Conservation (phyloP, 2,888 invertebrate genomes). For the Eupithecia insigniata region DNA sequence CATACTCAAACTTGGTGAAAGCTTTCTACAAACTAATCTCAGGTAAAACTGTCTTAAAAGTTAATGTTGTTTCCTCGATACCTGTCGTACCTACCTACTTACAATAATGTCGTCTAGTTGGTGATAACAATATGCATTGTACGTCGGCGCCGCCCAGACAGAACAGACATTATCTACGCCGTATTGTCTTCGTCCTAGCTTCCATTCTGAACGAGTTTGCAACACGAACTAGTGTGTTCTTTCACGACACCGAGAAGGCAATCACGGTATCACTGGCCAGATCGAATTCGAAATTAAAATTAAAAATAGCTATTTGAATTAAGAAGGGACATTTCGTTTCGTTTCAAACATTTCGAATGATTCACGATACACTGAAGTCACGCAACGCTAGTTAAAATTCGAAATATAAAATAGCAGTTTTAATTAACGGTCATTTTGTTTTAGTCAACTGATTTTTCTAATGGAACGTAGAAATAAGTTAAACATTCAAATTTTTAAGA, state of each 20-base stretch:
- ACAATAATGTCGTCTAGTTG: slow-evolving; percentile 16
- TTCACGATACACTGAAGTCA: neutral
- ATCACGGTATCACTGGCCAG: slow-evolving; percentile 4
- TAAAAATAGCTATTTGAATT: neutral
- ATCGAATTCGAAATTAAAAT: neutral
- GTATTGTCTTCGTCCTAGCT: slow-evolving; percentile 8
- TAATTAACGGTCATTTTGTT: neutral
- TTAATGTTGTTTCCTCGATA: neutral
- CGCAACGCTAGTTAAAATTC: neutral
- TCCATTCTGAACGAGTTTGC: slow-evolving; percentile 5
- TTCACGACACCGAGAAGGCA: neutral
- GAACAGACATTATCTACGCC: slow-evolving; percentile 24
- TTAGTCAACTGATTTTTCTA: neutral
- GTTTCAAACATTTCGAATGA: neutral
- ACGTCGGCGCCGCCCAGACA: slow-evolving; percentile 19
- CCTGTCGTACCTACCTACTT: neutral
- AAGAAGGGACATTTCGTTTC: neutral
- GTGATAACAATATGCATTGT: slow-evolving; percentile 31
- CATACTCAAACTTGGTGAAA: too few species aligned
- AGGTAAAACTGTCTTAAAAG: neutral
- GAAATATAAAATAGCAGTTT: neutral
- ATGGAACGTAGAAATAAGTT: neutral
- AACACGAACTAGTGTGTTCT: neutral
- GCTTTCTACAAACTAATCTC: too few species aligned
- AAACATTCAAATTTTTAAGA: neutral